Evolutionary conservation across 1,140 invertebrate genomes (phyloP).

Genomic region (Diorhabda sublineata): DNA sequence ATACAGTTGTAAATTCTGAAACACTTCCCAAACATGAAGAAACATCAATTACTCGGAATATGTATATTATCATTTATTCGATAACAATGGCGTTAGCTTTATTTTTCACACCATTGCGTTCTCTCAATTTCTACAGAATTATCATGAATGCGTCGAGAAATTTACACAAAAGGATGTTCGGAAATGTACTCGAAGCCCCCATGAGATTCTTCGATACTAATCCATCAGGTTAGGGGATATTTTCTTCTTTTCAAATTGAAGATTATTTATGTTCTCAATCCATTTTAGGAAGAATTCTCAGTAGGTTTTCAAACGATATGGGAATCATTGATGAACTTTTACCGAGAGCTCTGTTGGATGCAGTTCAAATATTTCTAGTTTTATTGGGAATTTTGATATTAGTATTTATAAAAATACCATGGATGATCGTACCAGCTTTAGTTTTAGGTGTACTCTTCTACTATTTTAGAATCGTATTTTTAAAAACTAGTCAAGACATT

Average conservation of each 20-base stretch:
- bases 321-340: conserved; percentile 82
- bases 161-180: conserved; percentile 81
- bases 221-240: conserved; percentile 49
- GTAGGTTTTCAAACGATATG: conserved; percentile 74
- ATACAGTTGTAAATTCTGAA: neutral
- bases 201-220: conserved; percentile 61
- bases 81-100: conserved; percentile 37
- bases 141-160: conserved; percentile 74
- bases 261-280: neutral
- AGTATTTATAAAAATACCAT: conserved; percentile 68
- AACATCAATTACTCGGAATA: conserved; percentile 10
- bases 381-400: conserved; percentile 51
- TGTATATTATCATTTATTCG: conserved; percentile 37
- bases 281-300: conserved; percentile 58
- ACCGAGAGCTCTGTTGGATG: conserved; percentile 74
- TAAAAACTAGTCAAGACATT: conserved; percentile 77
- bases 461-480: conserved; percentile 70
- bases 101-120: conserved; percentile 55
- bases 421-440: conserved; percentile 66
- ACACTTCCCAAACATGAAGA: neutral
- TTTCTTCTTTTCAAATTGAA: conserved; percentile 37
- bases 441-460: conserved; percentile 68
- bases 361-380: conserved; percentile 63
- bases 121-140: conserved; percentile 69
- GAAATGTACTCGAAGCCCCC: conserved; percentile 63